Conservation (phyloP, 1,140 invertebrate species). For the Stegodyphus mimosarum region DNA sequence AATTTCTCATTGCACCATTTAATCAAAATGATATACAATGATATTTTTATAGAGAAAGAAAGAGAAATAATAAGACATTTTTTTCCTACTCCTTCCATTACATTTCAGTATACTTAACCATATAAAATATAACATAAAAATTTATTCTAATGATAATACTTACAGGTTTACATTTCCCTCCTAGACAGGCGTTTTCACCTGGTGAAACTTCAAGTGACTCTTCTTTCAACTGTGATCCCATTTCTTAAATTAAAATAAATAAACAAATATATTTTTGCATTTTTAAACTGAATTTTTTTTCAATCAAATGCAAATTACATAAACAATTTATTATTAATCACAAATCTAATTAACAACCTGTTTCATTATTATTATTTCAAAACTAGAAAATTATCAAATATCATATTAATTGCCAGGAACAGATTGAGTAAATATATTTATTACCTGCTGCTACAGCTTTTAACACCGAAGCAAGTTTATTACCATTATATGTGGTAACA, state of each 20-base stretch:
- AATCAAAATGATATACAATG: no score
- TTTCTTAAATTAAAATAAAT: slow-evolving; percentile 31
- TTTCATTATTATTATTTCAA: no score
- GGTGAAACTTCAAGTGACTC: slow-evolving; percentile 36
- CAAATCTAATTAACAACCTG: no score
- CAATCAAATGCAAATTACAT: no score
- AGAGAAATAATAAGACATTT: no score
- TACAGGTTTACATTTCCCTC: slow-evolving; percentile 36
- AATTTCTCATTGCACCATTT: no score
- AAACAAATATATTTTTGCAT: no score
- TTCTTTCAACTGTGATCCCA: slow-evolving; percentile 26
- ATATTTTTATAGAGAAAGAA: no score
- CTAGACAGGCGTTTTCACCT: slow-evolving; percentile 1
- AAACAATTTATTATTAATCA: no score
- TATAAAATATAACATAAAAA: background rate
- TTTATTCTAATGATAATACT: background rate
- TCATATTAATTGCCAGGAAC: background rate
- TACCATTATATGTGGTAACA: slow-evolving; percentile 6
- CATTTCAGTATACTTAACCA: background rate
- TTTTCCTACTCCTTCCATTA: background rate
- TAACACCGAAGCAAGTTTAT: slow-evolving; percentile 25
- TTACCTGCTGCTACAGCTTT: slow-evolving; percentile 34
- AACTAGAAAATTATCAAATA: no score
- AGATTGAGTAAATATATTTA: background rate
- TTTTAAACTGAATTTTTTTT: no score